Conservation (phyloP, 2,113 vertebrate species). For the Peromyscus leucopus region DNA sequence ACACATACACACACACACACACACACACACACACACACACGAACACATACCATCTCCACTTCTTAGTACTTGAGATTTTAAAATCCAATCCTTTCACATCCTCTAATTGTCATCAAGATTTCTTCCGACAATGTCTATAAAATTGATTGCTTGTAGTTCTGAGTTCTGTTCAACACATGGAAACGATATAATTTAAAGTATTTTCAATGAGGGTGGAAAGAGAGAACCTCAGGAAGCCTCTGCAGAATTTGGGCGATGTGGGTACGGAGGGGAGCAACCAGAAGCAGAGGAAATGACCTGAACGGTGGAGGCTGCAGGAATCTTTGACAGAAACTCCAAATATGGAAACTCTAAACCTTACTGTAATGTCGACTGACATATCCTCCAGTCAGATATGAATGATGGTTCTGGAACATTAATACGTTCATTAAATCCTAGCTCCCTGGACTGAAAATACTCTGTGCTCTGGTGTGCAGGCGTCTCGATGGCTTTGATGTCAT, state of each 20-base stretch:
- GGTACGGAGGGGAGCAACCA: conserved; percentile 53
- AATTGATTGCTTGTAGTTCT: conserved; percentile 87
- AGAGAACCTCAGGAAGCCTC: conserved; percentile 77
- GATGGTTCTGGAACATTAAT: conserved; percentile 82
- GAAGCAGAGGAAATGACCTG: conserved; percentile 67
- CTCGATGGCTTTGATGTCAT: conserved; percentile 43
- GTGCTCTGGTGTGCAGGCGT: background rate
- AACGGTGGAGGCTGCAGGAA: conserved; percentile 56
- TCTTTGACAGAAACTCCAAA: conserved; percentile 52
- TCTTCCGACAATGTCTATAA: conserved; percentile 86
- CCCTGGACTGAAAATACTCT: conserved; percentile 60
- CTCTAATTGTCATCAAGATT: conserved; percentile 87
- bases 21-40: background rate
- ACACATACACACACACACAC: too few relatives aligned
- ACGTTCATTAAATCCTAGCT: conserved; percentile 78
- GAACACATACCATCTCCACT: background rate
- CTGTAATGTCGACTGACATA: conserved; percentile 54
- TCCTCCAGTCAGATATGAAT: conserved; percentile 67
- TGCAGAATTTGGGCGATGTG: conserved; percentile 32
- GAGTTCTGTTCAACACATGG: conserved; percentile 87
- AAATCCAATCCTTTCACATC: conserved; percentile 87
- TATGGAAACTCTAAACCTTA: conserved; percentile 65
- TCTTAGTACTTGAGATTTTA: conserved; percentile 74
- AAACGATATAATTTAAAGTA: conserved; percentile 87
- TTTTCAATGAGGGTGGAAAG: conserved; percentile 79